phyloP scores from a whole-genome alignment of 1,140 invertebrate genomes.

The Drosophila kanapiae region DNA sequence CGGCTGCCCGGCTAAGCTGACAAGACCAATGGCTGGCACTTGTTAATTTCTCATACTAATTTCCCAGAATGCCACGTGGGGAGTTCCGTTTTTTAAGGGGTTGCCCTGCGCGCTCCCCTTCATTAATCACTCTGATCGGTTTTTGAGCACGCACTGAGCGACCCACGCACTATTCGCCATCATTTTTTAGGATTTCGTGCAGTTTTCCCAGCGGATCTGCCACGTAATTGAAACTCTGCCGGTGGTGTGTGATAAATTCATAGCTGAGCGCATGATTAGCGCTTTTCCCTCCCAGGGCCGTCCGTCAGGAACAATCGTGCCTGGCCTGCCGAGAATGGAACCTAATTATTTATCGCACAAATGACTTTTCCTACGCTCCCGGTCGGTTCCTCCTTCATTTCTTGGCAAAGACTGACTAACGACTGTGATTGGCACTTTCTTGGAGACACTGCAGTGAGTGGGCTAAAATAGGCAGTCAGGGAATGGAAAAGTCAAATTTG shows the following conservation, averaged over 20 bases:
- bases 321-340: slow-evolving; percentile 25
- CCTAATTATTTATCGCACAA: slow-evolving; percentile 50
- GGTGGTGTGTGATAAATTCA: slow-evolving; percentile 47
- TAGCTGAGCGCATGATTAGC: slow-evolving; percentile 56
- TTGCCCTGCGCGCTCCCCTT: slow-evolving; percentile 20
- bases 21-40: slow-evolving; percentile 78
- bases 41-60: slow-evolving; percentile 78
- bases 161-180: slow-evolving; percentile 59
- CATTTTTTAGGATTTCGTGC: slow-evolving; percentile 79
- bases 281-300: slow-evolving; percentile 12
- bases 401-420: slow-evolving; percentile 15
- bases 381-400: background rate
- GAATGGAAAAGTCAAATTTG: slow-evolving; percentile 1
- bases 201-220: slow-evolving; percentile 50
- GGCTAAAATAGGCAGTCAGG: slow-evolving; percentile 4
- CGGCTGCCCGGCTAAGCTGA: slow-evolving; percentile 58
- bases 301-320: slow-evolving; percentile 13
- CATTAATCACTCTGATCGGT: slow-evolving; percentile 81
- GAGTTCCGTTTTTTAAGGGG: slow-evolving; percentile 53
- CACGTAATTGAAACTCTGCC: slow-evolving; percentile 44
- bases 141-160: slow-evolving; percentile 68
- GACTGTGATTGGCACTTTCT: slow-evolving; percentile 36
- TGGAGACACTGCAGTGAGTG: slow-evolving; percentile 1
- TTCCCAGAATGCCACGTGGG: slow-evolving; percentile 34
- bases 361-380: slow-evolving; percentile 25